Evolutionary conservation across 1,140 invertebrate species (phyloP), one percentile per base, ranked within the genome.

Genomic region (Acromyrmex echinatior): DNA sequence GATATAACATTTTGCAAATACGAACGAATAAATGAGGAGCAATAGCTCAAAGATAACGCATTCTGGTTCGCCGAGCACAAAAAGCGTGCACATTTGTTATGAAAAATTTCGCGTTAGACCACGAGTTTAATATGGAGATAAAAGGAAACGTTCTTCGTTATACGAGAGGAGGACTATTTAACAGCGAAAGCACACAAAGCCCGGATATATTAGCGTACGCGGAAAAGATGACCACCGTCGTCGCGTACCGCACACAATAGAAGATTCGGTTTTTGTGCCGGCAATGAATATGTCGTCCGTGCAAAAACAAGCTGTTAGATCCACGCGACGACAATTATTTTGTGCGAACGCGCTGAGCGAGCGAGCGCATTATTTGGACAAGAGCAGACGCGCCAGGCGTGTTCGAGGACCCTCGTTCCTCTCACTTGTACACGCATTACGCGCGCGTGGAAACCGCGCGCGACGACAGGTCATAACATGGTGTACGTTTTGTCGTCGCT

Each of bases 381-480:
- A 28, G 74, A 16, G 56, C 53, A 21, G 53, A 9, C 56, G n/a
- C 39, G n/a, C 16, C 63, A 39, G n/a, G 65, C 71, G 31, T 49
- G 65, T 31, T 62, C 73, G 81, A 85, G 81, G 81, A 51, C 60
- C 14, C 81, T 51, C 49, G 12, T 51, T 51, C 49, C 39, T 0
- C 25, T 63, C 58, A 51, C 58, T 74, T 53, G 58, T 63, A 78
- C 77, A 51, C 10, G 63, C 81, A 45, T 74, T 79, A 62, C 53
- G 28, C 49, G 28, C 58, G 56, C 5, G 71, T 21, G 80, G 58
- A 76, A 76, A 63, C 53, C 53, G 71, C 66, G 71, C 66, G 49
- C 81, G 81, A 65, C 63, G 81, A 78, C 70, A 60, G 80, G 60
- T 85, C 81, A 85, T 53, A 63, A 79, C 74, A 79, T 53, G 84